Evolutionary conservation across 2,888 invertebrate species (phyloP).

Genomic region (Helicoverpa assulta): DNA sequence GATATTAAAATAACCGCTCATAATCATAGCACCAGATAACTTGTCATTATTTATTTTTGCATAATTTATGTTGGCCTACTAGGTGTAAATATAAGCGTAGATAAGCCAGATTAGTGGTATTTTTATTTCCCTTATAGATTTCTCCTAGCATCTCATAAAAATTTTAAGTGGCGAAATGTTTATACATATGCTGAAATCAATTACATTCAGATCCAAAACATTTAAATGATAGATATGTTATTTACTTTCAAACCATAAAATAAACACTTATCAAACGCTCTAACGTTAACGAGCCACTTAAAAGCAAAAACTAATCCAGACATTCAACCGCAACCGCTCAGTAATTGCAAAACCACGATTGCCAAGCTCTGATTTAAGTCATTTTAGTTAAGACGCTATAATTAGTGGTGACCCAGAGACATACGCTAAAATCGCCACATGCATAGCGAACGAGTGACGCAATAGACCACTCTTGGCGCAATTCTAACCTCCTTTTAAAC

Average conservation of each 20-base stretch:
- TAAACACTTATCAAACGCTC: slow-evolving; percentile 4
- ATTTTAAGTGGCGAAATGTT: too few species aligned
- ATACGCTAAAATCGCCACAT: slow-evolving; percentile 78
- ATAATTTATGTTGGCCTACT: too few species aligned
- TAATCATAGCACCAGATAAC: too few species aligned
- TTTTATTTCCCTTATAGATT: too few species aligned
- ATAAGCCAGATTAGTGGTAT: too few species aligned
- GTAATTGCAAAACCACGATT: slow-evolving; percentile 56
- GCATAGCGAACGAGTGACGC: slow-evolving; percentile 68
- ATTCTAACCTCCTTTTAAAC: slow-evolving; percentile 33
- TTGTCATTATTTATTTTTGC: too few species aligned
- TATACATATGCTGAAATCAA: neutral
- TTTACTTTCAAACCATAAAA: neutral
- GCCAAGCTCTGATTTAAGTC: slow-evolving; percentile 56
- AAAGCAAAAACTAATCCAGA: slow-evolving; percentile 34
- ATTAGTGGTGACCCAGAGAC: slow-evolving; percentile 73
- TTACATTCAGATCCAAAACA: neutral
- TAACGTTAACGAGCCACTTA: slow-evolving; percentile 29
- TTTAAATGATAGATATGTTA: neutral
- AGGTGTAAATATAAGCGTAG: too few species aligned
- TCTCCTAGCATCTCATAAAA: too few species aligned
- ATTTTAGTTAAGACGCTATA: slow-evolving; percentile 66
- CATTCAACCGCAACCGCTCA: slow-evolving; percentile 10
- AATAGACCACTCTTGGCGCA: slow-evolving; percentile 36
- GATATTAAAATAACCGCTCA: too few species aligned